These are phyloP conservation scores for Gisinianus flammeolus DNA, from an alignment of 2,888 invertebrate species.

Conservation along the genomic window DNA sequence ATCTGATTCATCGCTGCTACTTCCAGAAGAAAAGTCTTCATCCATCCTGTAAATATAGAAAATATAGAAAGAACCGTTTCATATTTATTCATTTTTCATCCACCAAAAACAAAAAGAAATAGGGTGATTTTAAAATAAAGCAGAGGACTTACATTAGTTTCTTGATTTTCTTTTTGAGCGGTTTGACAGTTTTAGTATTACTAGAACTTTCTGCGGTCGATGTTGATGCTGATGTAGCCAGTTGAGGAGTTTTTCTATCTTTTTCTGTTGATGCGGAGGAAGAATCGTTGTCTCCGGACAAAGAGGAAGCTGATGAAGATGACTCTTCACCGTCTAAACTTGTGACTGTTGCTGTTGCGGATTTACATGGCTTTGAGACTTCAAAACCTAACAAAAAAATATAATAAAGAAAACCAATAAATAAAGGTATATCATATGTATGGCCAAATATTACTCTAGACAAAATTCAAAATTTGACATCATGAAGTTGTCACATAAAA, in stretches of 20 bases:
- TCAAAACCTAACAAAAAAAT: constrained; percentile 50
- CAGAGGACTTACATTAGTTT: constrained; percentile 48
- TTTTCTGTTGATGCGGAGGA: background rate
- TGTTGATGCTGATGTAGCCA: constrained; percentile 5
- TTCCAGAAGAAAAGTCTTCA: constrained; percentile 51
- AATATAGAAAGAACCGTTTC: background rate
- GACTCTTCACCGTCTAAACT: background rate
- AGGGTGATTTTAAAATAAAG: constrained; percentile 3
- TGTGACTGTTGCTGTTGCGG: constrained; percentile 11
- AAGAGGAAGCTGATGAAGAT: background rate
- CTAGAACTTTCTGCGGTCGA: constrained; percentile 15
- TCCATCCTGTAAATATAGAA: constrained; percentile 49
- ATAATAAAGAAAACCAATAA: constrained; percentile 7
- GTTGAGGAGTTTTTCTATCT: background rate
- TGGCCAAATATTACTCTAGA: background rate
- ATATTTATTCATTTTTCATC: no score
- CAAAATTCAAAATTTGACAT: background rate
- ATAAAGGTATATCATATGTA: no score
- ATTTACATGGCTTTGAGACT: constrained; percentile 30
- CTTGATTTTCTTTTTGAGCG: constrained; percentile 40
- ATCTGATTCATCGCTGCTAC: constrained; percentile 46
- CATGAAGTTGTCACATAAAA: background rate
- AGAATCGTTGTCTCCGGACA: background rate
- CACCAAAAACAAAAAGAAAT: background rate
- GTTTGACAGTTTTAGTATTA: background rate